Base-by-base conservation (phyloP, 37 sponge, comb jelly and placozoan genomes). In the Halichondria panicea region DNA sequence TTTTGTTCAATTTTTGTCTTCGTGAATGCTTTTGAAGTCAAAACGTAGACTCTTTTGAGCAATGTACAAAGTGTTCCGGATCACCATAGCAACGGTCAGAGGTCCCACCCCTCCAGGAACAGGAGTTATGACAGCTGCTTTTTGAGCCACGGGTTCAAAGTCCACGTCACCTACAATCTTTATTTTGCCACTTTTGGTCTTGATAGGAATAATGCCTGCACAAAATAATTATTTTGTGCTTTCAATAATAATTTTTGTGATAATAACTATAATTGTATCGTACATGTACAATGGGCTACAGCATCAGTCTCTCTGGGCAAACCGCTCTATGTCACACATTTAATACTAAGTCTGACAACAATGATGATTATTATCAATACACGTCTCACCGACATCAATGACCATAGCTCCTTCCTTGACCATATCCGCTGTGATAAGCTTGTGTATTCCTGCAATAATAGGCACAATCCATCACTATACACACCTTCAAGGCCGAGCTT, bases 101-200 rank as follows among this genome's bases (percentile, higher is more conserved):
- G 91, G 94, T 44, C 94, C 94, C 61, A 93, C 94, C 54, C 94
- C 94, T 71, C 94, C 94, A 19, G 94, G 94, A 21, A 93, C 94
- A 1, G 94, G 94, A 22, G 94, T 89, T n/a, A 93, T 71, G 15
- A 81, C 35, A n/a, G 82, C 40, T 12, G 90, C 94, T 13, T 79
- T 80, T 34, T 90, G 71, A 39, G 84, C 36, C 66, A 83, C 84
- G 3, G 55, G 45, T 30, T 79, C 82, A 81, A 88, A 92, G 40
- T 84, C 90, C 13, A 84, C 90, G 55, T 92, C 93, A 60, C 93
- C 93, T 21, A 92, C 78, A 1, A 92, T 59, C 55, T 68, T 80
- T 0, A 42, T 61, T 22, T 89, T 81, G 15, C 87, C 90, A 71
- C 50, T 36, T 8, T 52, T 19, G 18, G 31, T 70, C 34, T 30